Evolutionary conservation across 2,797 vertebrate species (phyloP).

Genomic region (Propithecus deckenii): DNA sequence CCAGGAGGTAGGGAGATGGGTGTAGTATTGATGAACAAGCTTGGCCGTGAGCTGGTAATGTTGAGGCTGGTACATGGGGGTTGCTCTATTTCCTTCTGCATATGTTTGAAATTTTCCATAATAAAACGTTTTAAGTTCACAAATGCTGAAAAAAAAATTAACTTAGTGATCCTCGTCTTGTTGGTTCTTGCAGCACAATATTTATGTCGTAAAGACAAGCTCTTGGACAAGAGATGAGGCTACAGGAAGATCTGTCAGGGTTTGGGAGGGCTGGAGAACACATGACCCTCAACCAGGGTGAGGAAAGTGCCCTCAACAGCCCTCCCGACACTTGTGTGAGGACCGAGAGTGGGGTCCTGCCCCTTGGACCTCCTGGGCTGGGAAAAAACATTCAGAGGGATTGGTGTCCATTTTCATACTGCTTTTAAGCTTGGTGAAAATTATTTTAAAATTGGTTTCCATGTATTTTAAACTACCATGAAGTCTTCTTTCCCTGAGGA

Average conservation of each 20-base stretch:
- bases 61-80: rapidly evolving
- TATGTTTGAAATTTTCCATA: background rate
- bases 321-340: background rate
- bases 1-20: background rate
- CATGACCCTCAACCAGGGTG: background rate
- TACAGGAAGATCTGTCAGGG: background rate
- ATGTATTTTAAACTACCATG: background rate
- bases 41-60: background rate
- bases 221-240: background rate
- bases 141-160: background rate
- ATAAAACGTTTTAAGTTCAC: constrained; percentile 14
- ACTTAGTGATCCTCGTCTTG: background rate
- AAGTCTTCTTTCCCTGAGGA: background rate
- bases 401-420: background rate
- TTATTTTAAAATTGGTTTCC: background rate
- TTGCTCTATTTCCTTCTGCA: background rate
- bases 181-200: background rate
- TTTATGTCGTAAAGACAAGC: background rate
- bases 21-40: background rate
- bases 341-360: background rate
- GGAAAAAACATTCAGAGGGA: background rate
- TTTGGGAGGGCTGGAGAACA: background rate
- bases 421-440: background rate
- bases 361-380: background rate
- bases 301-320: background rate